Percentiles rank a stretch among this genome's conserved stretches.
phyloP scores from a whole-genome alignment of 2,113 vertebrate genomes.

The Oxyura jamaicensis region DNA sequence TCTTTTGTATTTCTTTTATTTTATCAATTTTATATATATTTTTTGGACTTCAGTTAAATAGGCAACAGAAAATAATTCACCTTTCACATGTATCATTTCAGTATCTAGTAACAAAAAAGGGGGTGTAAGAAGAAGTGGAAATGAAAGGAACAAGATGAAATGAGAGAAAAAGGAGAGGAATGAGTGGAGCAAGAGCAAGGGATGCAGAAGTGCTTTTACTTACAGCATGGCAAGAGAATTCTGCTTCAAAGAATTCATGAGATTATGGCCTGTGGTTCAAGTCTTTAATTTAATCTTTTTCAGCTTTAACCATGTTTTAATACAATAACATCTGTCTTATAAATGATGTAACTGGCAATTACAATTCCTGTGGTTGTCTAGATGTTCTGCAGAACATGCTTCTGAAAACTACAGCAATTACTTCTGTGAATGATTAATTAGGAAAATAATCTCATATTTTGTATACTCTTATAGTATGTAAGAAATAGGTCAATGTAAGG shows the following conservation, averaged over 20 bases:
- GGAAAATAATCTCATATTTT: background rate
- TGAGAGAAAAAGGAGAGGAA: too few species aligned
- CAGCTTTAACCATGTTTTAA: background rate
- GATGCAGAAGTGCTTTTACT: background rate
- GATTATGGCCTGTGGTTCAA: background rate
- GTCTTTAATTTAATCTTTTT: background rate
- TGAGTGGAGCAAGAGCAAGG: background rate
- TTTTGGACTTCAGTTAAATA: background rate
- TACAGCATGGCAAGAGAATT: background rate
- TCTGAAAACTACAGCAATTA: background rate
- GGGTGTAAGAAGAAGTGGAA: background rate
- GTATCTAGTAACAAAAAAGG: background rate
- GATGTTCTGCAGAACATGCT: fast-evolving
- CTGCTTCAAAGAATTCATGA: background rate
- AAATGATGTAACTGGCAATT: background rate
- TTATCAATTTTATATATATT: too few species aligned
- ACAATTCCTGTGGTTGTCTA: background rate
- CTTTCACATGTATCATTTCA: background rate
- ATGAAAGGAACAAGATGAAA: background rate
- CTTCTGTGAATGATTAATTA: background rate
- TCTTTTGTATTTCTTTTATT: background rate
- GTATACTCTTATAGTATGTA: background rate
- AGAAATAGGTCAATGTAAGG: background rate
- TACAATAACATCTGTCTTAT: background rate
- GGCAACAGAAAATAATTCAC: fast-evolving